phyloP scores from a whole-genome alignment of 2,888 invertebrate species.

The Apodemia mormo region DNA sequence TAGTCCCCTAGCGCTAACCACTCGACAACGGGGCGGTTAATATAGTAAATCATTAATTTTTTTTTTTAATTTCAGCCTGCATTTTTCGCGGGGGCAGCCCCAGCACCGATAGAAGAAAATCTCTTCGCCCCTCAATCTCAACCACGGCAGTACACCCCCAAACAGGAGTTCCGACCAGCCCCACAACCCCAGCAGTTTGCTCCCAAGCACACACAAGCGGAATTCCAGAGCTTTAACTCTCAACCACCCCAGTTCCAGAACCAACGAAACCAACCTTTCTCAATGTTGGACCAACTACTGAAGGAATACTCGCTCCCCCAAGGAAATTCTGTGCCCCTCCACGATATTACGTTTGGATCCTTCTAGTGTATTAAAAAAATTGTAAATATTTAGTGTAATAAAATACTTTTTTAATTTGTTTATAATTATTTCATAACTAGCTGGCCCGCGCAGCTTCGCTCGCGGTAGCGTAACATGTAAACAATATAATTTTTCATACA shows the following conservation, averaged over 20 bases:
- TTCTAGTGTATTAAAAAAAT: slow-evolving; percentile 77
- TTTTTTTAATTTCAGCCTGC: slow-evolving; percentile 54
- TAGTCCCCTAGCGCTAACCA: too few species aligned
- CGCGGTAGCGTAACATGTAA: too few species aligned
- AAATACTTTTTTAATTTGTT: slow-evolving; percentile 47
- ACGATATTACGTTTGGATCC: slow-evolving; percentile 92
- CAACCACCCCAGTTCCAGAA: slow-evolving; percentile 45
- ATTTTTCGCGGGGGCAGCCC: slow-evolving; percentile 72
- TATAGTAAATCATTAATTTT: too few species aligned
- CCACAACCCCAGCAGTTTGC: slow-evolving; percentile 50
- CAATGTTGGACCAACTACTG: slow-evolving; percentile 89
- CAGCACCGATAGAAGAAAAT: slow-evolving; percentile 50
- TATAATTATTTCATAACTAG: neutral
- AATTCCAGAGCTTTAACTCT: slow-evolving; percentile 50
- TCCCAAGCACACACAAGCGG: slow-evolving; percentile 48
- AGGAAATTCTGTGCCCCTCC: slow-evolving; percentile 85
- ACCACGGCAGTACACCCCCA: slow-evolving; percentile 55
- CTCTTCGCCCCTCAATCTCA: slow-evolving; percentile 62
- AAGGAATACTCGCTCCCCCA: slow-evolving; percentile 90
- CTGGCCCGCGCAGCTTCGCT: too few species aligned
- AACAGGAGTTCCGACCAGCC: slow-evolving; percentile 60
- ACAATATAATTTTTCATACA: too few species aligned
- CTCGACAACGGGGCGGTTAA: too few species aligned
- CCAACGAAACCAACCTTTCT: slow-evolving; percentile 57
- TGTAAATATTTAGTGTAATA: slow-evolving; percentile 71